Conservation (phyloP, 2,797 vertebrate genomes). For the Pipistrellus nathusii region DNA sequence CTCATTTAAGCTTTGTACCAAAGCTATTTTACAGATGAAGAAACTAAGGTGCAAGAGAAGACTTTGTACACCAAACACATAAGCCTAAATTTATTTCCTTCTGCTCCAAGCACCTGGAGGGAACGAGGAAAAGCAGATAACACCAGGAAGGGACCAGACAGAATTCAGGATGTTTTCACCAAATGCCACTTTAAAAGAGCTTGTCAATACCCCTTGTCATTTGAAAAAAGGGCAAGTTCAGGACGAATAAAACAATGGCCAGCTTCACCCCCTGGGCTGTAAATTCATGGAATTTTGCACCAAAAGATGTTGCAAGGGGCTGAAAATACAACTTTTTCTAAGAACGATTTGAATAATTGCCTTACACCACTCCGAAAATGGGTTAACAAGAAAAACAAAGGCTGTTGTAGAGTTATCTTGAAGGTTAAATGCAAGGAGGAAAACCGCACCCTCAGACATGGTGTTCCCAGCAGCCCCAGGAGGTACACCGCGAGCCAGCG, state of each 20-base stretch:
- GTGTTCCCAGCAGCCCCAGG: neutral
- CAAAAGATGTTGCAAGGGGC: neutral
- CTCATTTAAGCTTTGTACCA: neutral
- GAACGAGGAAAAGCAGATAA: neutral
- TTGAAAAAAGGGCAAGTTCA: constrained; percentile 19
- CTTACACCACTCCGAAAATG: neutral
- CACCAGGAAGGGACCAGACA: neutral
- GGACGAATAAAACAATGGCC: neutral
- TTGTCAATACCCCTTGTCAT: neutral
- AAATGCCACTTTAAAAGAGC: constrained; percentile 4
- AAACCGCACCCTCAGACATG: neutral
- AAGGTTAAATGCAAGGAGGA: constrained; percentile 72
- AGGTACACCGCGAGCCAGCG: neutral
- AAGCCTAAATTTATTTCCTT: neutral
- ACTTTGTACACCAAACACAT: neutral
- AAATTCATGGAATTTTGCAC: neutral
- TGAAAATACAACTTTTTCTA: constrained; percentile 57
- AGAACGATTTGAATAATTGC: neutral
- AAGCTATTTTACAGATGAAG: constrained; percentile 5
- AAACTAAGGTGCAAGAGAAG: neutral
- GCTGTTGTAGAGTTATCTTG: neutral
- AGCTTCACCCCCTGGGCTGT: neutral
- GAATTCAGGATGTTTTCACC: constrained; percentile 10
- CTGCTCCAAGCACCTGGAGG: neutral
- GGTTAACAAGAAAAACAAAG: constrained; percentile 13